Percentiles rank a stretch among this genome's conserved stretches.
phyloP scores from a whole-genome alignment of 2,113 vertebrate species.

The Mormyrus iriodes region DNA sequence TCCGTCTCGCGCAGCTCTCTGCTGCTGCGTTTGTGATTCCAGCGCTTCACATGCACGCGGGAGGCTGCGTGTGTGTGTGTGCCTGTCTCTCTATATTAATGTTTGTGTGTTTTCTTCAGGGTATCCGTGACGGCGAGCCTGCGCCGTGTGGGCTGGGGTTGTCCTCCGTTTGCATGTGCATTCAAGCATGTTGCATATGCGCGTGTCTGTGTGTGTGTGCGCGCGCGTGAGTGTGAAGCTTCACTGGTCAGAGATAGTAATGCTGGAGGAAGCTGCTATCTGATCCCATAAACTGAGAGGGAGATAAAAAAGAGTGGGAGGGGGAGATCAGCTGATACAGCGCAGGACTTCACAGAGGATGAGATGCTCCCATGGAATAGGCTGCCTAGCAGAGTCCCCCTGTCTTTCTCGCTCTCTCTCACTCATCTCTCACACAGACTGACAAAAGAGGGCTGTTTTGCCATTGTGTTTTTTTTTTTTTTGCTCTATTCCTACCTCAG shows the following conservation, averaged over 20 bases:
- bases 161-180: slow-evolving; percentile 10
- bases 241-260: slow-evolving; percentile 23
- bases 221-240: background rate
- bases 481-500: background rate
- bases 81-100: slow-evolving; percentile 20
- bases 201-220: background rate
- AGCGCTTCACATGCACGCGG: background rate
- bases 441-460: slow-evolving; percentile 8
- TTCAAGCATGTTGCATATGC: slow-evolving; percentile 6
- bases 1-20: background rate
- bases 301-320: background rate
- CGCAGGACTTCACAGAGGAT: slow-evolving; percentile 17
- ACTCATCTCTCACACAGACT: background rate
- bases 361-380: slow-evolving; percentile 13
- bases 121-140: background rate
- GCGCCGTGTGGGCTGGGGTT: background rate
- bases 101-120: slow-evolving; percentile 21
- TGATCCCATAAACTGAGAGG: slow-evolving; percentile 20
- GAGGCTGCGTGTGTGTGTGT: slow-evolving; percentile 16
- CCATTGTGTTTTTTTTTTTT: background rate
- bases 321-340: slow-evolving; percentile 24
- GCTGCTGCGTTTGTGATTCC: slow-evolving; percentile 3
- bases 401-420: background rate
- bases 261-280: slow-evolving; percentile 13
- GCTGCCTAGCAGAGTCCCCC: background rate